phyloP scores from a whole-genome alignment of 2,113 vertebrate species.

The Oceanites oceanicus region DNA sequence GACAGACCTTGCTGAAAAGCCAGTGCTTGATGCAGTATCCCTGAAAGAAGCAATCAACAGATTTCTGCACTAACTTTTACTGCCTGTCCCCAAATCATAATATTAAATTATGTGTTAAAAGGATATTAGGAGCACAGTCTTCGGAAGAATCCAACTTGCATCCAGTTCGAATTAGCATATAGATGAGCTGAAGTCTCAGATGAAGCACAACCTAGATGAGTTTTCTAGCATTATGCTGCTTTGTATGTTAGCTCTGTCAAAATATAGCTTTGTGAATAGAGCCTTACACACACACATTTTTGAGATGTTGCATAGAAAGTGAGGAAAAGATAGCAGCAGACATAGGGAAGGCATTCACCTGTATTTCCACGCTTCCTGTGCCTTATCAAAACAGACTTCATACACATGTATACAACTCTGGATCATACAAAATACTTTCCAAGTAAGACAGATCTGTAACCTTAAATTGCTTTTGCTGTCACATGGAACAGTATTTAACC shows the following conservation, averaged over 20 bases:
- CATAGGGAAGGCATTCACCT: not conserved
- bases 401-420: not conserved
- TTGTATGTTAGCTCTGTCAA: not conserved
- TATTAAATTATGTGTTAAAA: constrained; percentile 75
- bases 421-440: not conserved
- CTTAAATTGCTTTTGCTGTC: not conserved
- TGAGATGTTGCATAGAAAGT: not conserved
- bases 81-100: constrained; percentile 59
- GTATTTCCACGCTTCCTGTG: not conserved
- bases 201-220: constrained; percentile 23
- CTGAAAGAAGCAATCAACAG: constrained; percentile 60
- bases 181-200: constrained; percentile 68
- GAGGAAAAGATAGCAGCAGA: not conserved
- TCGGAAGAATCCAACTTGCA: constrained; percentile 38
- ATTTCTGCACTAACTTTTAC: constrained; percentile 51
- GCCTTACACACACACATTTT: not conserved
- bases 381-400: not conserved
- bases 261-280: not conserved
- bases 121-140: constrained; percentile 53
- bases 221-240: constrained; percentile 19
- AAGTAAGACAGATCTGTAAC: not conserved
- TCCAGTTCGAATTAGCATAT: constrained; percentile 71
- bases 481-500: not conserved
- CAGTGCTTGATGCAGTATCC: not conserved
- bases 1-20: constrained; percentile 34